A percentile compares a stretch with the other conserved stretches of the same genome.
Conservation (phyloP, 1,140 invertebrate species). For the Megalonaias nervosa region DNA sequence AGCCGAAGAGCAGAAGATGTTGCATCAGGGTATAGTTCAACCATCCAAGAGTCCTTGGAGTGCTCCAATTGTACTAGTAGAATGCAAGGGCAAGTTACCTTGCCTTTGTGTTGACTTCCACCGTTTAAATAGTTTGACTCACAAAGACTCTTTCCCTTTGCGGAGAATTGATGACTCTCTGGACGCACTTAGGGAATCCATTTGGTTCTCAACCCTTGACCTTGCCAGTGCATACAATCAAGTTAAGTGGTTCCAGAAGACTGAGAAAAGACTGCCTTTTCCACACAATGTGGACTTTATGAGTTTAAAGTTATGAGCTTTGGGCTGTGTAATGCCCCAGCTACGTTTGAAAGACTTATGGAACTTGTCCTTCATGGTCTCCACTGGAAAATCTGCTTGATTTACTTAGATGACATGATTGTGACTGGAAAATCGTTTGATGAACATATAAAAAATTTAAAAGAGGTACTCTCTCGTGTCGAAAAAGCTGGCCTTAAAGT, state of each 20-base stretch:
- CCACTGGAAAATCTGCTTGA: not conserved
- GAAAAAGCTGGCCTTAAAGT: slow-evolving; percentile 2
- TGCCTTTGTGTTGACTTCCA: too few species aligned
- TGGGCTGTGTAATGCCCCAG: too few species aligned
- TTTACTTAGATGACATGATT: slow-evolving; percentile 2
- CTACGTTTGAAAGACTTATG: slow-evolving; percentile 15
- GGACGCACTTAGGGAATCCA: not conserved
- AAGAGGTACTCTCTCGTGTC: slow-evolving; percentile 6
- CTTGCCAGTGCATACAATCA: not conserved
- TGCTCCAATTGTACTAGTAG: slow-evolving; percentile 52
- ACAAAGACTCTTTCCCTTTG: slow-evolving; percentile 5
- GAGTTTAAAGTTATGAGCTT: too few species aligned
- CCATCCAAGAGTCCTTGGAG: slow-evolving; percentile 33
- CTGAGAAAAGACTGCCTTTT: too few species aligned
- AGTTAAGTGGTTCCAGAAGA: not conserved
- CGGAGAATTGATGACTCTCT: slow-evolving; percentile 12
- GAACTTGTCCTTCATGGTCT: not conserved
- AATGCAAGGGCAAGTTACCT: too few species aligned
- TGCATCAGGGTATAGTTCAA: slow-evolving; percentile 24
- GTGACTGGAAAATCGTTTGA: too few species aligned
- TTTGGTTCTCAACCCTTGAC: slow-evolving; percentile 3
- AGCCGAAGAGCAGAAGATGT: slow-evolving; percentile 28
- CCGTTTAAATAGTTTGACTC: not conserved
- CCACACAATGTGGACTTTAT: too few species aligned
- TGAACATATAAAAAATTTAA: not conserved